phyloP scores from a whole-genome alignment of 2,113 vertebrate species.

The Equus przewalskii region DNA sequence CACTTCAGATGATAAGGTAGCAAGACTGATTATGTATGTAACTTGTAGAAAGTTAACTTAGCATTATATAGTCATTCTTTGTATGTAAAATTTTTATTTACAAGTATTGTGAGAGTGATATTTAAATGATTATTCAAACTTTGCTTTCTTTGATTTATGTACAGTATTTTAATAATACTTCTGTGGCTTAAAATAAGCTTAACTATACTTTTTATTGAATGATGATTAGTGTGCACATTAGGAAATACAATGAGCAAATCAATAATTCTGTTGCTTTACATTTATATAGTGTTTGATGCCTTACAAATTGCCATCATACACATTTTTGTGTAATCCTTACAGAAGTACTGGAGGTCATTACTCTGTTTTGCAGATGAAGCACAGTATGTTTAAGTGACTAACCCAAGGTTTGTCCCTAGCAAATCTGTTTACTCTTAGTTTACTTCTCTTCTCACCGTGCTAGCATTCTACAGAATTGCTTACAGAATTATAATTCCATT shows the following conservation, averaged over 20 bases:
- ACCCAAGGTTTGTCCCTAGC: not conserved
- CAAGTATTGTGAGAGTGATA: not conserved
- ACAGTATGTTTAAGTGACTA: not conserved
- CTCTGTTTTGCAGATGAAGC: not conserved
- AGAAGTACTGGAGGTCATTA: not conserved
- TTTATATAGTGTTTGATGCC: not conserved
- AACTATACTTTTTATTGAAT: not conserved
- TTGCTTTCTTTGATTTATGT: conserved; percentile 25
- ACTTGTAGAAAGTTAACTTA: not conserved
- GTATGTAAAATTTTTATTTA: not conserved
- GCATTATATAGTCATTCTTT: not conserved
- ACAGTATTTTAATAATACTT: not conserved
- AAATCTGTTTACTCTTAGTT: not conserved
- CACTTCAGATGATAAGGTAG: not conserved
- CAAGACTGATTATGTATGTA: not conserved
- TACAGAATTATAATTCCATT: not conserved
- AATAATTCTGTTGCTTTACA: not conserved
- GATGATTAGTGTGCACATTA: not conserved
- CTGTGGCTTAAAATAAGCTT: not conserved
- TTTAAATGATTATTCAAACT: not conserved
- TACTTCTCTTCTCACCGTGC: not conserved
- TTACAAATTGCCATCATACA: not conserved
- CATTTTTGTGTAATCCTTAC: not conserved
- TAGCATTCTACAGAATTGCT: not conserved
- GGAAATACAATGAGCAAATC: not conserved